Percentiles rank a stretch among this genome's conserved stretches.
These are phyloP conservation scores for Drosophila barbarae DNA, from an alignment of 2,888 invertebrate species.

Conservation along the genomic window DNA sequence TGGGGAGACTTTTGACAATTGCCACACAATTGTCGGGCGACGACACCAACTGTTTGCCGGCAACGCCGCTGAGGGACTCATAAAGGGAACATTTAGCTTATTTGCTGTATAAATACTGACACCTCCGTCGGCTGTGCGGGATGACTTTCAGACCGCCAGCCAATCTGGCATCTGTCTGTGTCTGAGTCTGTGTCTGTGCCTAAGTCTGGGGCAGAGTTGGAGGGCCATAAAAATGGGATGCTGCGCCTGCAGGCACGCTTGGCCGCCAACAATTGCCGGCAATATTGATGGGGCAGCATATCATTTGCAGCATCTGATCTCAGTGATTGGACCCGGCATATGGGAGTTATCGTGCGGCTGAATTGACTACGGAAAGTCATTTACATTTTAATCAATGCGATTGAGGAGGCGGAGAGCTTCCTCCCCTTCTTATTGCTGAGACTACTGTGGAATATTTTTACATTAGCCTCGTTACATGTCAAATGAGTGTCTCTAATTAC, in stretches of 20 bases:
- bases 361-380: constrained; percentile 14
- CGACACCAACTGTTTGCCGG: constrained; percentile 48
- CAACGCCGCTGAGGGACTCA: constrained; percentile 58
- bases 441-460: constrained; percentile 17
- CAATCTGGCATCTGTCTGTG: constrained; percentile 28
- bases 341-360: constrained; percentile 7
- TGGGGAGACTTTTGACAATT: constrained; percentile 74
- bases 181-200: constrained; percentile 1
- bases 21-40: constrained; percentile 74
- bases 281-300: constrained; percentile 33
- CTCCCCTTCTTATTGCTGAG: background rate
- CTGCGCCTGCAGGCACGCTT: constrained; percentile 44
- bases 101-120: constrained; percentile 71
- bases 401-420: background rate
- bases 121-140: constrained; percentile 47
- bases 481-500: constrained; percentile 50
- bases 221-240: constrained; percentile 51
- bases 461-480: constrained; percentile 42
- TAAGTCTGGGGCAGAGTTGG: background rate
- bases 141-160: constrained; percentile 23
- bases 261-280: constrained; percentile 29
- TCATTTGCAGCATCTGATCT: constrained; percentile 28
- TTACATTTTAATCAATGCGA: constrained; percentile 22
- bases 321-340: constrained; percentile 23
- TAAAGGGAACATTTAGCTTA: constrained; percentile 69